A percentile compares a stretch with the other conserved stretches of the same genome.
Conservation (phyloP, 2,888 invertebrate species). For the Meganola albula region DNA sequence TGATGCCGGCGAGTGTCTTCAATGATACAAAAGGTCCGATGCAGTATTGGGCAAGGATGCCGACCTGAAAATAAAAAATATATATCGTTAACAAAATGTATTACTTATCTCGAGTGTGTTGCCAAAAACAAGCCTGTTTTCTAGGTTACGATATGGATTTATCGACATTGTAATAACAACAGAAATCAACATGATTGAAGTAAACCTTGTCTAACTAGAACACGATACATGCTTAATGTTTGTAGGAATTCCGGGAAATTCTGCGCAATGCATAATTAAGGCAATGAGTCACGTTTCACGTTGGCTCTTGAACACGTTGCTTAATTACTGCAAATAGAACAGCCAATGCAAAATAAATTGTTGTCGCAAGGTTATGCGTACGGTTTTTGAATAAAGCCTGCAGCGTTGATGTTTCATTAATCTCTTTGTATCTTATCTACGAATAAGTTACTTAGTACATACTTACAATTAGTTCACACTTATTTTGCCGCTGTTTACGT, state of each 20-base stretch:
- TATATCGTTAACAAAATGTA: too few relatives aligned
- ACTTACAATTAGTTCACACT: too few relatives aligned
- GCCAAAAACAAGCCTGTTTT: too few relatives aligned
- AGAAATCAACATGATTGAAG: too few relatives aligned
- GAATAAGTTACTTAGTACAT: too few relatives aligned
- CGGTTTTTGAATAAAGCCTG: conserved; percentile 15
- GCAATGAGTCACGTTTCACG: conserved; percentile 46
- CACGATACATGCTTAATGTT: too few relatives aligned
- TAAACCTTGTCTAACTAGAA: too few relatives aligned
- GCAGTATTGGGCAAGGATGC: conserved; percentile 79
- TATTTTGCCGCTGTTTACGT: too few relatives aligned
- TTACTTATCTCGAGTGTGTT: too few relatives aligned
- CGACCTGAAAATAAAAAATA: conserved; percentile 62
- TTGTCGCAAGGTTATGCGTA: conserved; percentile 21
- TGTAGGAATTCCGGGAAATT: conserved; percentile 25
- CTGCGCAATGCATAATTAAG: conserved; percentile 36
- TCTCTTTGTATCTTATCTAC: too few relatives aligned
- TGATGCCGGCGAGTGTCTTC: conserved; percentile 72
- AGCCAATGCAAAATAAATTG: conserved; percentile 36
- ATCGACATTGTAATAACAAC: too few relatives aligned
- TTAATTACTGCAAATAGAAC: conserved; percentile 36
- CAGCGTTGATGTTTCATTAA: conserved; percentile 8
- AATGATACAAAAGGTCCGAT: conserved; percentile 79
- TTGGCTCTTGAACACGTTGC: conserved; percentile 26
- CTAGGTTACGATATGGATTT: too few relatives aligned